A percentile compares a stretch with the other conserved stretches of the same genome.
These are phyloP conservation scores for Yponomeuta plumbellus DNA, from an alignment of 2,888 invertebrate species.

Conservation along the genomic window DNA sequence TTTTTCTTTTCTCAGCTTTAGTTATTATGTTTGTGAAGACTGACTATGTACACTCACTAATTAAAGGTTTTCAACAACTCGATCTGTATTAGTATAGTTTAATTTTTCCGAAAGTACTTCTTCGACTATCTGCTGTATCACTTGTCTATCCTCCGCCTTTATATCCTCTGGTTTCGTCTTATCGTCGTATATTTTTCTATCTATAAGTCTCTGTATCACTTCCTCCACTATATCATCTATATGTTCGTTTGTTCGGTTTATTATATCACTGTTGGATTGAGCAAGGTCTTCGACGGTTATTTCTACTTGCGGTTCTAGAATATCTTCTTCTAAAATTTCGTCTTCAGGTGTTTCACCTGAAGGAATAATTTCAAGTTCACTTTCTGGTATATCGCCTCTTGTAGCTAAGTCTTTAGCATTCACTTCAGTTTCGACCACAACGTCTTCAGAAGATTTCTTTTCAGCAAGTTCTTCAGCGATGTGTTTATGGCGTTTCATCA, in stretches of 20 bases:
- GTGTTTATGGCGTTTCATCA: slow-evolving; percentile 68
- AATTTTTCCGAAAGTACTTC: slow-evolving; percentile 63
- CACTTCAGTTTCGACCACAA: slow-evolving; percentile 29
- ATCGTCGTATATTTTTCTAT: slow-evolving; percentile 72
- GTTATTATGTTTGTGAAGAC: neutral
- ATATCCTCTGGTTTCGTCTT: slow-evolving; percentile 70
- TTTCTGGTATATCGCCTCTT: slow-evolving; percentile 53
- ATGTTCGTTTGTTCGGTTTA: slow-evolving; percentile 47
- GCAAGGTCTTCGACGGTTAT: slow-evolving; percentile 16
- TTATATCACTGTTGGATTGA: slow-evolving; percentile 22
- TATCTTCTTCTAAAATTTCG: slow-evolving; percentile 21
- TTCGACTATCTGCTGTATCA: slow-evolving; percentile 68
- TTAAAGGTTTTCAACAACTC: slow-evolving; percentile 17
- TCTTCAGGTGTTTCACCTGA: slow-evolving; percentile 15
- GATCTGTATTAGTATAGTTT: slow-evolving; percentile 28
- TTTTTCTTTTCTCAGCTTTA: too few relatives aligned
- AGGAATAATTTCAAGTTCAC: slow-evolving; percentile 24
- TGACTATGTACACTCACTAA: neutral
- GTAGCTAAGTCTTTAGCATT: slow-evolving; percentile 35
- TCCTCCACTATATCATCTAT: slow-evolving; percentile 69
- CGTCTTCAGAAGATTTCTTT: slow-evolving; percentile 23
- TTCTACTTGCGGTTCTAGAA: slow-evolving; percentile 19
- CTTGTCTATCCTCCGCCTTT: slow-evolving; percentile 57
- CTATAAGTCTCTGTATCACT: slow-evolving; percentile 61
- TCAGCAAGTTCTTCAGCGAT: slow-evolving; percentile 54